Evolutionary conservation across 1,140 invertebrate species (phyloP).

Genomic region (Lordiphosa collinella): DNA sequence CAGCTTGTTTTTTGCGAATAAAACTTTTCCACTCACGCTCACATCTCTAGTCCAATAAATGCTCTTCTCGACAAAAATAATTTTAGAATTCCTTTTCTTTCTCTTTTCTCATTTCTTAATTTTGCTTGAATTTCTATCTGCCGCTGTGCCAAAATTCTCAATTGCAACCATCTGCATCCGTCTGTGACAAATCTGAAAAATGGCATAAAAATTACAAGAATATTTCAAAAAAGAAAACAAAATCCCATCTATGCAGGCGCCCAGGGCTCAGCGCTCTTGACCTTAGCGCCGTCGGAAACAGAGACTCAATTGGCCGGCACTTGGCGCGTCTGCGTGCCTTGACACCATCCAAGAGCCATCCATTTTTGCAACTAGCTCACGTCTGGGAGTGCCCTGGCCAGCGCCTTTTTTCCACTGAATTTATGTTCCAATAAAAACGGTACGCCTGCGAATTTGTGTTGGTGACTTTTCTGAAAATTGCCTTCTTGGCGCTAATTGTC

Average conservation of each 20-base stretch:
- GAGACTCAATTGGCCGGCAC: not conserved
- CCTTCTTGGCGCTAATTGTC: constrained; percentile 59
- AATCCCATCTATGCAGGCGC: constrained; percentile 39
- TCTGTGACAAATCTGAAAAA: constrained; percentile 53
- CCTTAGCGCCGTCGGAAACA: constrained; percentile 24
- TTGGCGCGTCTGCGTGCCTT: constrained; percentile 3
- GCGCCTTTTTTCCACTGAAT: constrained; percentile 49
- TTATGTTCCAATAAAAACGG: constrained; percentile 59
- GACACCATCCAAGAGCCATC: constrained; percentile 23
- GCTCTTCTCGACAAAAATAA: constrained; percentile 38
- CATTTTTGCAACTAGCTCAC: constrained; percentile 3
- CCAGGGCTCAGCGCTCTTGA: constrained; percentile 45
- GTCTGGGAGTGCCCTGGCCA: constrained; percentile 29
- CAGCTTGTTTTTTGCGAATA: not conserved
- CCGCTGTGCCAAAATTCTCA: constrained; percentile 4
- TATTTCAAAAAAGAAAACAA: constrained; percentile 26
- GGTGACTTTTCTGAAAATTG: constrained; percentile 42
- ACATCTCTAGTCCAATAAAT: constrained; percentile 16
- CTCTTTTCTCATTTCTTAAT: not conserved
- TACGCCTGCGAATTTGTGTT: constrained; percentile 41
- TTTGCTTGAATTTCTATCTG: constrained; percentile 6
- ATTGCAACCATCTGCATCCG: constrained; percentile 53
- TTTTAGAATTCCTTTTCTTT: constrained; percentile 34
- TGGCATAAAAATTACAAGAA: constrained; percentile 31
- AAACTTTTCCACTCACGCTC: constrained; percentile 9